These are phyloP conservation scores for Scelioninae gen. 2 DNA, from an alignment of 2,888 invertebrate species.

Conservation along the genomic window DNA sequence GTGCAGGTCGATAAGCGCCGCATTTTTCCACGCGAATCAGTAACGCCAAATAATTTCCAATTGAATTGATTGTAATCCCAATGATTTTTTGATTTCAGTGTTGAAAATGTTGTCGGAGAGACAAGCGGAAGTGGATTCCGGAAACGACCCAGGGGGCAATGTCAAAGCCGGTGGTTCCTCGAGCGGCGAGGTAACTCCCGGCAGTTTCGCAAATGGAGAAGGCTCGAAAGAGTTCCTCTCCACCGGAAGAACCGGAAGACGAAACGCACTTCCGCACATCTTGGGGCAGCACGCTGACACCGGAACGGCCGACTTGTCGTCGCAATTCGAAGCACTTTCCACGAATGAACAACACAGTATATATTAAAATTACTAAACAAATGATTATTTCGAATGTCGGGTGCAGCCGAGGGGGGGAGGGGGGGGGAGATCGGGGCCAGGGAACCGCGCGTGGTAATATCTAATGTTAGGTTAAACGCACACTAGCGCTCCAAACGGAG, in stretches of 20 bases:
- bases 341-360: conserved; percentile 77
- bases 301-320: conserved; percentile 86
- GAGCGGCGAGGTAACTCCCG: conserved; percentile 70
- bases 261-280: conserved; percentile 93
- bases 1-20: too few species aligned
- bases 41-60: too few species aligned
- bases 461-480: too few species aligned
- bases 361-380: conserved; percentile 6
- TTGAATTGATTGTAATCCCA: too few species aligned
- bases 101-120: conserved; percentile 72
- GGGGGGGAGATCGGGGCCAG: too few species aligned
- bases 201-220: conserved; percentile 75
- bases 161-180: conserved; percentile 53
- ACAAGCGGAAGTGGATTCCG: conserved; percentile 65
- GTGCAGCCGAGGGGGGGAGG: too few species aligned
- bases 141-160: conserved; percentile 61
- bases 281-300: conserved; percentile 84
- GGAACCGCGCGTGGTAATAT: too few species aligned
- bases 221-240: conserved; percentile 87
- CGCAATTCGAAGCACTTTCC: conserved; percentile 83
- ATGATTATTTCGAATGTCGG: too few species aligned
- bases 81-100: conserved; percentile 62
- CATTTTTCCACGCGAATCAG: too few species aligned
- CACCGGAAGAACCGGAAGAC: conserved; percentile 89
- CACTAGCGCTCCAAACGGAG: too few species aligned